These are phyloP conservation scores for Acleris laterana DNA, from an alignment of 2,888 invertebrate genomes.

Conservation along the genomic window DNA sequence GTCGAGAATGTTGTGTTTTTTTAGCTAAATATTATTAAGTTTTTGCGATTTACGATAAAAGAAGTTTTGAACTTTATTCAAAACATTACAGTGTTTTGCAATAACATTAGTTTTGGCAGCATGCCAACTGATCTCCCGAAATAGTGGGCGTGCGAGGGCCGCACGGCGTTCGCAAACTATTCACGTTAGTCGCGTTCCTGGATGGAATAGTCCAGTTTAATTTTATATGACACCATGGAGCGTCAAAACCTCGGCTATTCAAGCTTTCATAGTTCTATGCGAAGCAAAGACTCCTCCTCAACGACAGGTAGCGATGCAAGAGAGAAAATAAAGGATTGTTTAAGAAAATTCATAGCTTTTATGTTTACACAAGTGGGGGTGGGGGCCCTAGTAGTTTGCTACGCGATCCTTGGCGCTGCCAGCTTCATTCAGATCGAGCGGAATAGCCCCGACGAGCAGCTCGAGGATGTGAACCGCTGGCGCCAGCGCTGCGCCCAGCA, in stretches of 20 bases:
- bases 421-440: slow-evolving; percentile 92
- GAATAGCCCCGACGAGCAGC: slow-evolving; percentile 80
- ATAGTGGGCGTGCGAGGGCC: slow-evolving; percentile 59
- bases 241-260: slow-evolving; percentile 65
- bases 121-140: slow-evolving; percentile 68
- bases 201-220: slow-evolving; percentile 36
- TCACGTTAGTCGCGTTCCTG: slow-evolving; percentile 46
- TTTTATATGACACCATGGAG: slow-evolving; percentile 58
- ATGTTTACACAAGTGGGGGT: slow-evolving; percentile 97
- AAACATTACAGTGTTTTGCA: slow-evolving; percentile 55
- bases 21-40: not conserved
- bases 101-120: slow-evolving; percentile 63
- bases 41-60: not conserved
- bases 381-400: slow-evolving; percentile 93
- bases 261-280: slow-evolving; percentile 84
- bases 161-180: slow-evolving; percentile 45
- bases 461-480: slow-evolving; percentile 77
- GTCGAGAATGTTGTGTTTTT: too few species aligned
- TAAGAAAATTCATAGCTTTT: slow-evolving; percentile 93
- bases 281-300: slow-evolving; percentile 87
- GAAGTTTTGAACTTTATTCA: slow-evolving; percentile 13
- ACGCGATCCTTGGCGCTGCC: slow-evolving; percentile 93
- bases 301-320: slow-evolving; percentile 87
- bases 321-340: slow-evolving; percentile 93
- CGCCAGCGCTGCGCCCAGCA: slow-evolving; percentile 85